phyloP scores from a whole-genome alignment of 2,797 vertebrate genomes.

The Euthynnus affinis region DNA sequence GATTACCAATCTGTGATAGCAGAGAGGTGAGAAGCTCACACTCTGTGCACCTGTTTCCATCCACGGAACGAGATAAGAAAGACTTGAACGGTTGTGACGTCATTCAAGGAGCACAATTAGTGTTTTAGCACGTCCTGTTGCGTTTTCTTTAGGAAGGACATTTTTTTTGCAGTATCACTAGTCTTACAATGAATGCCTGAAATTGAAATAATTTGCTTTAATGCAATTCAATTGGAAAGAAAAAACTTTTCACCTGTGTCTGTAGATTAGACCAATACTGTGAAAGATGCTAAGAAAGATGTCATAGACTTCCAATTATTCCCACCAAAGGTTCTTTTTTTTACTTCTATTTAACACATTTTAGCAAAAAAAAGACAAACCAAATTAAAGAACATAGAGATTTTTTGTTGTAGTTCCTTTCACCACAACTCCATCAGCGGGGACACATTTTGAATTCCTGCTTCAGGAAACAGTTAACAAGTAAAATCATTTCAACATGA shows the following conservation, averaged over 20 bases:
- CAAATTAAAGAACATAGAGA: not conserved
- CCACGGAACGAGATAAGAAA: not conserved
- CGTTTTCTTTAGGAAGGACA: not conserved
- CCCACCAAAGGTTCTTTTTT: not conserved
- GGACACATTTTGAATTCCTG: not conserved
- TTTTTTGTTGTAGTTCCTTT: constrained; percentile 4
- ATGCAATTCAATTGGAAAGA: not conserved
- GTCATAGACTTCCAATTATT: constrained; percentile 1
- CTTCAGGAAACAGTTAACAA: not conserved
- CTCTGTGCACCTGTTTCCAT: not conserved
- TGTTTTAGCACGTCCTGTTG: not conserved
- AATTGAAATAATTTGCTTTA: not conserved
- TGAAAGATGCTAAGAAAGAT: not conserved
- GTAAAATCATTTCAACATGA: not conserved
- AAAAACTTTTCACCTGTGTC: not conserved
- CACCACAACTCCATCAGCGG: not conserved
- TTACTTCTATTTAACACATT: not conserved
- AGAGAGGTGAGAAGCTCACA: not conserved
- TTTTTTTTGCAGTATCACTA: not conserved
- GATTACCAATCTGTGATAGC: not conserved
- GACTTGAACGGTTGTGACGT: not conserved
- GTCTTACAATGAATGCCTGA: not conserved
- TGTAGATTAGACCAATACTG: not conserved
- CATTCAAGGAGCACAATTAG: not conserved
- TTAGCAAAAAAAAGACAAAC: not conserved